Base-by-base conservation (phyloP, 2,888 invertebrate genomes). In the Sphaerolaimus hirsutus region DNA sequence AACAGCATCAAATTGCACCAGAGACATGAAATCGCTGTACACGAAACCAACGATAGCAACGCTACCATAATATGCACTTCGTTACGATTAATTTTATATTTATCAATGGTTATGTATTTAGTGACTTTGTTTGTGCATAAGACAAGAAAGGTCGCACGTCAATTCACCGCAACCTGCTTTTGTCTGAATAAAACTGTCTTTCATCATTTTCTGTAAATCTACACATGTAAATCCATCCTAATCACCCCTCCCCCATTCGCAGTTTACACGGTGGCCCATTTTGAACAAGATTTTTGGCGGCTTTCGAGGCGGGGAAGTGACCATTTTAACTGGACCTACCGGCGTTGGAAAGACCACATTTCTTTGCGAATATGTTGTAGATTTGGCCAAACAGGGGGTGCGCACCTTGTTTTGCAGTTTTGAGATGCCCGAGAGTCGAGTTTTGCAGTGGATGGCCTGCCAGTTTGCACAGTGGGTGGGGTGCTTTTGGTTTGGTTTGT, bases 281-380 rank as follows among this genome's bases (percentile, higher is more conserved):
- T 49, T 60, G n/a, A 60, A 60, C 48, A 50, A 52, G 37, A 60
- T 60, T 37, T 49, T 60, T 23, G 46, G 52, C 36, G 60, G 60
- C 19, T 57, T 60, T 43, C 56, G 60, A 10, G 57, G 56, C 2
- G 57, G 57, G 32, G 60, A 55, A 32, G 27, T 57, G 49, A 60
- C 60, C 14, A 57, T 60, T n/a, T 43, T 60, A 7, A 60, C 58
- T 17, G 60, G 60, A 17, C 55, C 54, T 38, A 59, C 60, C 14
- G 60, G 60, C 14, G 51, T 52, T 43, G 60, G 60, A 29, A 60
- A 60, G 49, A 60, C 60, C 2, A 60, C 60, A 1, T 60, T 60
- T 49, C 51, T 60, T 7, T 60, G 60, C 49, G 60, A 60, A 50
- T 61, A 61, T 46, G 49, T 58, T 2, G 49, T 60, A 35, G 60